A percentile compares a stretch with the other conserved stretches of the same genome.
Conservation (phyloP, 2,113 vertebrate species). For the Calypte anna region DNA sequence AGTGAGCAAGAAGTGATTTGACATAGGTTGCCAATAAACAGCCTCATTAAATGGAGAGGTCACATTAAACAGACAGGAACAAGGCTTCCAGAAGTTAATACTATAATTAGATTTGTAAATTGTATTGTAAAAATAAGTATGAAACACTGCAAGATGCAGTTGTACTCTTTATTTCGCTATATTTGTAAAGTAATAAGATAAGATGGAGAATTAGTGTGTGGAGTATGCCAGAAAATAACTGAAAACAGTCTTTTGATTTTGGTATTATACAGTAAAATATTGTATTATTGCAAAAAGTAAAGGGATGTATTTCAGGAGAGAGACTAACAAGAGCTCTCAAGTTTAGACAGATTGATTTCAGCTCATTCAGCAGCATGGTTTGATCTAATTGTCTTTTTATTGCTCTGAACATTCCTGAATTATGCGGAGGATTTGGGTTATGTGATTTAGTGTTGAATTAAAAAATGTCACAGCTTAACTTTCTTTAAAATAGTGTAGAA, state of each 20-base stretch:
- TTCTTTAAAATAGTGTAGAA: slow-evolving; percentile 18
- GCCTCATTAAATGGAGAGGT: not conserved
- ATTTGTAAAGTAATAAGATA: not conserved
- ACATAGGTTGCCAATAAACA: not conserved
- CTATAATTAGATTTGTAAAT: not conserved
- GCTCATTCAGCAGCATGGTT: not conserved
- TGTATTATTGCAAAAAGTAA: not conserved
- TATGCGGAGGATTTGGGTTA: slow-evolving; percentile 14
- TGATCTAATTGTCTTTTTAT: not conserved
- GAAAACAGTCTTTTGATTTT: not conserved
- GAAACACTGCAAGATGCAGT: not conserved
- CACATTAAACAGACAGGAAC: not conserved
- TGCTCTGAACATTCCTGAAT: slow-evolving; percentile 2
- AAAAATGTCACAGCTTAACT: slow-evolving; percentile 34
- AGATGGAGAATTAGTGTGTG: not conserved
- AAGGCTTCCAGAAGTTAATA: not conserved
- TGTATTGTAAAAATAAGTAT: not conserved
- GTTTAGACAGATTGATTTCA: not conserved
- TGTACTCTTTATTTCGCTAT: not conserved
- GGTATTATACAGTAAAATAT: not conserved
- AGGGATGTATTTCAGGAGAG: not conserved
- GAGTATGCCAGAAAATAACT: not conserved
- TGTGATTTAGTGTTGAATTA: slow-evolving; percentile 7
- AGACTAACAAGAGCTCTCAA: not conserved
- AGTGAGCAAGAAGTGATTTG: not conserved